Percentiles rank a stretch among this genome's conserved stretches.
phyloP scores from a whole-genome alignment of 2,113 vertebrate species.

The Heptranchias perlo region DNA sequence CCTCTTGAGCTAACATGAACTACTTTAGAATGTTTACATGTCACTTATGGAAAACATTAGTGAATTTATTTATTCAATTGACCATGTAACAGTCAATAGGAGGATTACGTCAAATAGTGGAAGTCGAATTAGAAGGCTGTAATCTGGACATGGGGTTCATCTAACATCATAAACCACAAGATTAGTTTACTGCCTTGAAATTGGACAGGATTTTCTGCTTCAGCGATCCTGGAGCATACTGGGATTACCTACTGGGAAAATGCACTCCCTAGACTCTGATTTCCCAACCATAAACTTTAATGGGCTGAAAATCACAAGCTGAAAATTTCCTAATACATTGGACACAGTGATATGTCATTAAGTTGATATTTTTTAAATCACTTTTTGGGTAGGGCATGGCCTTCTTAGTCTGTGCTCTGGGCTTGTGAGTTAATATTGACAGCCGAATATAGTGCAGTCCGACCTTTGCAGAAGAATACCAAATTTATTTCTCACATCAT shows the following conservation, averaged over 20 bases:
- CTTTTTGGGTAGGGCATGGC: neutral
- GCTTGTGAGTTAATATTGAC: neutral
- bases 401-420: neutral
- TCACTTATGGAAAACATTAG: neutral
- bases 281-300: neutral
- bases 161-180: neutral
- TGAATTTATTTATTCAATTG: neutral
- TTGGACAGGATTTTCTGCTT: neutral
- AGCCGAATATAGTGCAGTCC: neutral
- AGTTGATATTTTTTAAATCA: neutral
- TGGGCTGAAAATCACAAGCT: neutral
- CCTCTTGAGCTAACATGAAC: neutral
- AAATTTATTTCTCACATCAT: neutral
- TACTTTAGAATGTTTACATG: slow-evolving; percentile 25
- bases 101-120: neutral
- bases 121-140: neutral
- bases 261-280: neutral
- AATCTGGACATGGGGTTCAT: neutral
- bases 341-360: neutral
- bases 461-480: neutral
- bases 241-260: neutral
- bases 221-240: neutral
- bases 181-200: neutral
- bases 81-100: neutral
- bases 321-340: neutral